Base-by-base conservation (phyloP, 2,113 vertebrate species). In the Oncorhynchus gorbuscha region DNA sequence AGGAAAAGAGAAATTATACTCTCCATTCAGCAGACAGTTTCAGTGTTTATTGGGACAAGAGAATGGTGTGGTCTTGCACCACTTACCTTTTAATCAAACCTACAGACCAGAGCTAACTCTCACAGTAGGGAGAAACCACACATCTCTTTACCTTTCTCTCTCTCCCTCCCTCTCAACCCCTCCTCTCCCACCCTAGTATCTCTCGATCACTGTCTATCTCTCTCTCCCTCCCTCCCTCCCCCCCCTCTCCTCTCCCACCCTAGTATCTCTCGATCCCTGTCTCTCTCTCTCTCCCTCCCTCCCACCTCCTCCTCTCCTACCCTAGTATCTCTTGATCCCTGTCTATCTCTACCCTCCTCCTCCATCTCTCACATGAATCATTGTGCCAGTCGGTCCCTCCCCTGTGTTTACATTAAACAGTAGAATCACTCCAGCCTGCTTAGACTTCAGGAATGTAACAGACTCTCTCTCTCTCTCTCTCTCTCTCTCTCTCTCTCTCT, bases 401-500 rank as follows among this genome's bases (percentile, higher is more conserved):
- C 61, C 72, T 58, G 81, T 91, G 88, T 91, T 90, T 92, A 89
- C 85, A 85, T 86, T 89, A 81, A 75, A 78, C 85, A 89, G 80
- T 85, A 79, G 82, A 86, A 87, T 83, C 84, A 79, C 82, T 81
- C 65, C 84, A 81, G 83, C 85, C 77, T 84, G 86, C 78, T 81
- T 90, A 81, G 85, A 86, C 88, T 88, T 79, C 83, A 89, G 90
- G 90, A 92, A 90, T 92, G 87, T 83, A 86, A 85, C 78, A 86
- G 80, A n/a, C 69, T 18, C 49, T 32, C 66, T 28, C 3, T 24
- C 32, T 32, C 5, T 6, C 32, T 32, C 32, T 1, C 32, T 32
- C 84, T 88, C 88, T 86, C 32, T 32, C 5, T 6, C 32, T 32
- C 32, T 32, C 5, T 6, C 1, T 0, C 5, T 32, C 30, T 32